Conservation (phyloP, 2,797 vertebrate genomes). For the Diglossa cyanea region DNA sequence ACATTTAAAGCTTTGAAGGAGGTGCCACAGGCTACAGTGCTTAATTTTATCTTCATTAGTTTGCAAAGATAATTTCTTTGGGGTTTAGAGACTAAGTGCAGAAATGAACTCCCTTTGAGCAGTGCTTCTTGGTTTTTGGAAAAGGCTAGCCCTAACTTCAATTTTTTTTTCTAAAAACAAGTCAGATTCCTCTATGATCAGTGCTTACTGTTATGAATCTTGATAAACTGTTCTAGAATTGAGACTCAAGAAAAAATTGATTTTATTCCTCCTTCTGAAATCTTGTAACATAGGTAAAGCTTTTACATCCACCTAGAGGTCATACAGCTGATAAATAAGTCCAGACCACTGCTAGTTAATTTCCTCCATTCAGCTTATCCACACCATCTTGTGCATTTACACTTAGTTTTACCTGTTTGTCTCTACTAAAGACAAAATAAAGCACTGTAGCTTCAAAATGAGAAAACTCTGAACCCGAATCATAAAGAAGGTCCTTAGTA, state of each 20-base stretch:
- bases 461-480: neutral
- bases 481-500: neutral
- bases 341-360: neutral
- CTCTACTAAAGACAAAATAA: neutral
- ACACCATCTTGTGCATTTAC: neutral
- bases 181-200: neutral
- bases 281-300: neutral
- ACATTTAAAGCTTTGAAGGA: constrained; percentile 21
- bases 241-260: neutral
- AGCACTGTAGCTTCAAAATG: neutral
- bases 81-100: neutral
- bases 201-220: neutral
- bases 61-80: constrained; percentile 37
- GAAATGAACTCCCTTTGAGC: neutral
- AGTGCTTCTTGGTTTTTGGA: neutral
- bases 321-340: neutral
- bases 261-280: neutral
- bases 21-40: neutral
- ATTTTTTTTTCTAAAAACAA: neutral
- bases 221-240: neutral
- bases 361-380: neutral
- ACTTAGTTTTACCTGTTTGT: neutral
- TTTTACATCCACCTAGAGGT: neutral
- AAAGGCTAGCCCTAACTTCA: neutral
- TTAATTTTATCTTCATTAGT: constrained; percentile 23